Evolutionary conservation across 2,113 vertebrate genomes (phyloP), one percentile per base, ranked within the genome.

Genomic region (Syrmaticus mikado): DNA sequence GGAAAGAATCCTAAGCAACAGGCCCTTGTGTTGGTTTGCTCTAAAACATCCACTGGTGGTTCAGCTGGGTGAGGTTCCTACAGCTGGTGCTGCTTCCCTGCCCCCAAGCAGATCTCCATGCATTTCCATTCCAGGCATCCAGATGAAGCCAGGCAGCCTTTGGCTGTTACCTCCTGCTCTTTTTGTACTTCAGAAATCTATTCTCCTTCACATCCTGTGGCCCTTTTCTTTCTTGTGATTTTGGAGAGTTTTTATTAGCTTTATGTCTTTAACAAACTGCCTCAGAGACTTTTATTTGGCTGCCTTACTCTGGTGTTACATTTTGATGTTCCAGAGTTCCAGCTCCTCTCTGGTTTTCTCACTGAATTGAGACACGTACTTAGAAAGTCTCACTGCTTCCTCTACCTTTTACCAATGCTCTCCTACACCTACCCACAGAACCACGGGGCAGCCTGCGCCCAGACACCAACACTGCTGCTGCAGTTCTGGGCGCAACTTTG

Each of bases 361-460:
- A 20, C 4, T 48, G 21, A 36, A 53, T 50, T 6, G 36, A 6
- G 12, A 45, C 2, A 0, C 1, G 6, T 21, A 3, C 27, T 30
- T 8, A 34, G 25, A 10, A 67, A 64, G 9, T 14, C 62, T 14
- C 14, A 6, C 18, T 27, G 21, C 36, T n/a, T 55, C 13, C 41
- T 45, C 62, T 41, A 65, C n/a, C 67, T 41, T 41, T 48, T 27
- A 41, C 53, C 17, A 53, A 24, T 1, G 65, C 24, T 11, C 21
- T 66, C 38, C 13, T 27, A 13, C 15, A 41, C 14, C 25, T 40
- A 5, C 27, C 18, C 27, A 36, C 8, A 36, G 13, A 32, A 34
- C 4, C 3, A 8, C 1, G 32, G n/a, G 40, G 14, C 36, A 62
- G 60, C 21, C 34, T 11, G 43, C 6, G 21, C 66, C 32, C 28